These are phyloP conservation scores for Dromiciops gliroides DNA, from an alignment of 2,113 vertebrate genomes.

Conservation along the genomic window DNA sequence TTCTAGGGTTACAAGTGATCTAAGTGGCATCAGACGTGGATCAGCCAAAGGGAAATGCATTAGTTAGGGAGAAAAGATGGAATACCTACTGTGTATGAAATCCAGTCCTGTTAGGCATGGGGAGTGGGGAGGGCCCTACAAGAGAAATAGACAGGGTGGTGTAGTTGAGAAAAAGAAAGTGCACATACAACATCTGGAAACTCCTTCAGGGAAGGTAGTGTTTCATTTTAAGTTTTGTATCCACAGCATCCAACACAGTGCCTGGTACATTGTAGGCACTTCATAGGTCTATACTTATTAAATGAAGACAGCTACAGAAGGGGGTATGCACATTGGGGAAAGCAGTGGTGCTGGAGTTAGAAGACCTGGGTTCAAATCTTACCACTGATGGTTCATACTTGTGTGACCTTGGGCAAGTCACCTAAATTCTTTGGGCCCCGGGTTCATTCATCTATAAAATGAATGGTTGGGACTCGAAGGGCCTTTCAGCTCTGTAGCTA, in stretches of 20 bases:
- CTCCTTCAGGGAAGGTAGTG: neutral
- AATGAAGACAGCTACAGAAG: neutral
- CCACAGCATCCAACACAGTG: neutral
- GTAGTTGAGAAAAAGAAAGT: neutral
- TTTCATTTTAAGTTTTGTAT: neutral
- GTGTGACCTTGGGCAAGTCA: neutral
- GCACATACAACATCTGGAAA: neutral
- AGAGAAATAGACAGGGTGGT: neutral
- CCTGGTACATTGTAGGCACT: neutral
- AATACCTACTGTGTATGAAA: too few relatives aligned
- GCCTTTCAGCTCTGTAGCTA: neutral
- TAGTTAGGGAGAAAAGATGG: neutral
- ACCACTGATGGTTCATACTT: neutral
- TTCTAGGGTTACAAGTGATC: neutral
- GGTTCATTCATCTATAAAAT: neutral
- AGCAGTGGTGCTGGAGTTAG: neutral
- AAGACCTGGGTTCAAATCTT: neutral
- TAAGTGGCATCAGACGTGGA: constrained; percentile 1
- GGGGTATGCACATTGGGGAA: neutral
- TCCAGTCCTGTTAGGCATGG: neutral
- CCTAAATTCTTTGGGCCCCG: neutral
- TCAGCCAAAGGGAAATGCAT: neutral
- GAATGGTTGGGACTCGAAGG: neutral
- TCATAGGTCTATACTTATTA: neutral
- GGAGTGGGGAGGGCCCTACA: neutral